Conservation (phyloP, 2,888 invertebrate genomes). For the Pheosia tremula region DNA sequence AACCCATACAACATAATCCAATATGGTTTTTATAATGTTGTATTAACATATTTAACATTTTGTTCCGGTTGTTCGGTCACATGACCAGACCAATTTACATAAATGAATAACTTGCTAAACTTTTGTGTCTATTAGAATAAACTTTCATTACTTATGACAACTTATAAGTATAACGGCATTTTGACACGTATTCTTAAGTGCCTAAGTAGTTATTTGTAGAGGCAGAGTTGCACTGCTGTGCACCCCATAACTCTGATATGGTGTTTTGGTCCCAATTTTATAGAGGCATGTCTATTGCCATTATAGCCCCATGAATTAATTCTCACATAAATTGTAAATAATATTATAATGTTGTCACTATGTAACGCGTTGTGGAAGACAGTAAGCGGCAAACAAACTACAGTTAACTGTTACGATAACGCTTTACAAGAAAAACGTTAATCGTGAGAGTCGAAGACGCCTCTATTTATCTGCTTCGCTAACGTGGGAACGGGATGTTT, state of each 20-base stretch:
- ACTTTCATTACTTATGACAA: conserved; percentile 24
- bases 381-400: neutral
- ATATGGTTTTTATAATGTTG: conserved; percentile 4
- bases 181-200: neutral
- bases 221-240: no score
- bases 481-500: neutral
- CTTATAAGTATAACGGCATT: conserved; percentile 8
- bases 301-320: no score
- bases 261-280: no score
- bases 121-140: conserved; percentile 23
- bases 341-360: neutral
- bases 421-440: neutral
- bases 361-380: neutral
- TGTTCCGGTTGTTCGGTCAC: conserved; percentile 27
- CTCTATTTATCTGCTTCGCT: neutral
- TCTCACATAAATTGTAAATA: no score
- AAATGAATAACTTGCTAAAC: conserved; percentile 24
- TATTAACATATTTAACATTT: conserved; percentile 5
- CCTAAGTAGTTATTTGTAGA: no score
- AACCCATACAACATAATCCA: neutral
- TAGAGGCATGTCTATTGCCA: neutral
- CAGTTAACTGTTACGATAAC: neutral
- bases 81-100: conserved; percentile 32
- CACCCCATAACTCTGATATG: no score
- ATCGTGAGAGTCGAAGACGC: conserved; percentile 4